Base-by-base conservation (phyloP, 1,140 invertebrate genomes). In the Hyles vespertilio region DNA sequence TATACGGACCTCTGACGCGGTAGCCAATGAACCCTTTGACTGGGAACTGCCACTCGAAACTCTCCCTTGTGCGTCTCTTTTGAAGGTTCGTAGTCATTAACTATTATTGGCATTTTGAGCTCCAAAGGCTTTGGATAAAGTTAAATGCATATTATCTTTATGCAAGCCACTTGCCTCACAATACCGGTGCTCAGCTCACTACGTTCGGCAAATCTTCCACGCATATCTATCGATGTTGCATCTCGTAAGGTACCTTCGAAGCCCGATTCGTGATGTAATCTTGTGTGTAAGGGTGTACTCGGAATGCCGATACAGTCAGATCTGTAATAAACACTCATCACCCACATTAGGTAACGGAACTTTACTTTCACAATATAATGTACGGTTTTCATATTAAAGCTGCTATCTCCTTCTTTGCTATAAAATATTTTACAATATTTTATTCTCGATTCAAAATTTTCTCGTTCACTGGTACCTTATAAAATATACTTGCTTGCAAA, bases 71-170 rank as follows among this genome's bases (percentile, higher is more conserved):
- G 55, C 33, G 63, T 53, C 51, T 56, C 40, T 45, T 32, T 47
- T 63, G 77, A 84, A 63, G 72, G 79, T 67, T 56, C 56, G 51
- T 45, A 71, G 59, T 78, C 54, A 65, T 44, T 44, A 71, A 61
- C 33, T 22, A 57, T 40, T 53, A 63, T 61, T 50, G 52, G 63
- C 62, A 65, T 71, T 67, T 81, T 74, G 76, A 67, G 83, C 69
- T 73, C 73, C 60, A 65, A 65, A 61, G 62, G 64, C 74, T 70
- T 74, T 71, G 72, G 69, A 69, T 57, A 57, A 57, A 54, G 63
- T 81, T 82, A 84, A 86, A 86, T 84, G 80, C 72, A 76, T 80
- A 86, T 89, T 89, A 89, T 87, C 82, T 86, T 89, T 87, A 84
- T 84, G 86, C 83, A 84, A 85, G 75, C 77, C 82, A 89, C 81